Conservation (phyloP, 2,888 invertebrate species). For the Athalia cordata region DNA sequence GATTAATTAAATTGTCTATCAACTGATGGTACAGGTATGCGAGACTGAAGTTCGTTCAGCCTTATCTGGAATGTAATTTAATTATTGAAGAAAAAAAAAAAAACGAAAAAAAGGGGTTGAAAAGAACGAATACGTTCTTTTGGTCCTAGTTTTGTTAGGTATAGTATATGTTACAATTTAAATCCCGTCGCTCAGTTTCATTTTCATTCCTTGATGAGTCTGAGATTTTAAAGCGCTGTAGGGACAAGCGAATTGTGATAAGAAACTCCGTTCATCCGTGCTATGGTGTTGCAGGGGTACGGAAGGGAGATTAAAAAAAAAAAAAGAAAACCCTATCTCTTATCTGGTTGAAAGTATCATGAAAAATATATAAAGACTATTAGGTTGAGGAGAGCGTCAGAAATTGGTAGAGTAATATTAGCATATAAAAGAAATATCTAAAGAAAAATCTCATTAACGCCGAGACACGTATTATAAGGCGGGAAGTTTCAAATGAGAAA, state of each 20-base stretch:
- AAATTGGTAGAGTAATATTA: slow-evolving; percentile 41
- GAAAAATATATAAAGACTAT: slow-evolving; percentile 8
- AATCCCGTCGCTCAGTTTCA: not conserved
- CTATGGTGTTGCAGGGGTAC: too few species aligned
- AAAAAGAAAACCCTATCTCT: not conserved
- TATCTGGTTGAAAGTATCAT: slow-evolving; percentile 22
- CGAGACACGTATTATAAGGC: slow-evolving; percentile 27
- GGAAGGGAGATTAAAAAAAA: too few species aligned
- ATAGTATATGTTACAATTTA: not conserved
- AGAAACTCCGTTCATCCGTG: slow-evolving; percentile 1
- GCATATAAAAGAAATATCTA: slow-evolving; percentile 44
- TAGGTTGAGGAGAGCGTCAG: slow-evolving; percentile 35
- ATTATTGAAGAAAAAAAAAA: too few species aligned
- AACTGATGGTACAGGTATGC: too few species aligned
- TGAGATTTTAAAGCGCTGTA: not conserved
- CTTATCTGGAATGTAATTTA: too few species aligned
- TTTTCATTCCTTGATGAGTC: not conserved
- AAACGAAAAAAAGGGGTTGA: too few species aligned
- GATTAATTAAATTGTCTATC: too few species aligned
- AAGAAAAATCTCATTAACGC: slow-evolving; percentile 41
- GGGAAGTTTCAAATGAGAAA: slow-evolving; percentile 34
- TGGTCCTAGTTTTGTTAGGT: too few species aligned
- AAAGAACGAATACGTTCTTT: too few species aligned
- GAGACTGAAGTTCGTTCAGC: too few species aligned
- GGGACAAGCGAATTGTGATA: slow-evolving; percentile 29